Percentiles rank a stretch among this genome's conserved stretches.
These are phyloP conservation scores for Ophion ventricosus DNA, from an alignment of 2,888 invertebrate species.

Conservation along the genomic window DNA sequence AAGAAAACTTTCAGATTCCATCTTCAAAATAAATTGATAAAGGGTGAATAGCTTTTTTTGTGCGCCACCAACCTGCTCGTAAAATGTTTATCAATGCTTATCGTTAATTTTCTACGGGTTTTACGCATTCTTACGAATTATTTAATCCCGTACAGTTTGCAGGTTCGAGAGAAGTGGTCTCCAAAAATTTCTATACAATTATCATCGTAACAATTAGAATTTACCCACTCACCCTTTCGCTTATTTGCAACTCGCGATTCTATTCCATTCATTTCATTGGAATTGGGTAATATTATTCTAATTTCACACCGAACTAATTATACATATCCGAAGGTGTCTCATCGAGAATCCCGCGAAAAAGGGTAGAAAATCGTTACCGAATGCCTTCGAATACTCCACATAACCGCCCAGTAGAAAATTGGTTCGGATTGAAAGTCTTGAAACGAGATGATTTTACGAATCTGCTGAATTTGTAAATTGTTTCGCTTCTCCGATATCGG, in stretches of 20 bases:
- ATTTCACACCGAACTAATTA: conserved; percentile 7
- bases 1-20: not conserved
- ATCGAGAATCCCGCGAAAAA: not conserved
- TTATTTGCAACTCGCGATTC: not conserved
- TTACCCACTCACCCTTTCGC: not conserved
- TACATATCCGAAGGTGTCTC: not conserved
- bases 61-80: not conserved
- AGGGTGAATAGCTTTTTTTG: not conserved
- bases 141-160: not conserved
- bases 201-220: not conserved
- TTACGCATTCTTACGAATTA: not conserved
- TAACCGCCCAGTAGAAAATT: conserved; percentile 35
- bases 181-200: not conserved
- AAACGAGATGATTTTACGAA: conserved; percentile 4
- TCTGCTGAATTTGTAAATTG: conserved; percentile 35
- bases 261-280: not conserved
- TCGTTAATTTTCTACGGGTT: no score
- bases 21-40: not conserved
- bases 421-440: conserved; percentile 9
- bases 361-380: conserved; percentile 6
- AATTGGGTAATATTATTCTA: not conserved
- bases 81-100: not conserved
- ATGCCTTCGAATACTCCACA: conserved; percentile 19
- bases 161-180: not conserved
- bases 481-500: conserved; percentile 32